Conservation (phyloP, 2,113 vertebrate species). For the Furnarius figulus region DNA sequence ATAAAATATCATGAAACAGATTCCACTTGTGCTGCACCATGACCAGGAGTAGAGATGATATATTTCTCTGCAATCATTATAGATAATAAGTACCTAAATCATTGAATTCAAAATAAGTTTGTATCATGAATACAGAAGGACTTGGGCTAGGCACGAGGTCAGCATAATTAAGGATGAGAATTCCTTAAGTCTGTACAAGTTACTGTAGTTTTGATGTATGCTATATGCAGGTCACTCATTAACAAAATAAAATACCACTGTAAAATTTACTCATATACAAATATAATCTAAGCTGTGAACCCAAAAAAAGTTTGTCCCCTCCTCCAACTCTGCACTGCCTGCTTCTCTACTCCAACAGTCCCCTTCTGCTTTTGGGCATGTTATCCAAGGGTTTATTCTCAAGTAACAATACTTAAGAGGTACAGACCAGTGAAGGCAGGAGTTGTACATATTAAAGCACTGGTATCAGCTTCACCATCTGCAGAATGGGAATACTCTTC, state of each 20-base stretch:
- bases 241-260: not conserved
- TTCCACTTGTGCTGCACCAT: not conserved
- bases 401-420: not conserved
- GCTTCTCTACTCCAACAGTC: not conserved
- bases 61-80: not conserved
- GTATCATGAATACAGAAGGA: not conserved
- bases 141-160: not conserved
- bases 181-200: not conserved
- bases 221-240: not conserved
- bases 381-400: not conserved
- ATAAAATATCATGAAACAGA: not conserved
- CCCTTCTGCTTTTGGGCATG: not conserved
- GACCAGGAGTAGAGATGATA: not conserved
- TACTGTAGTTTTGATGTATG: not conserved
- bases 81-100: not conserved
- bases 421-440: not conserved
- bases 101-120: not conserved
- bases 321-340: not conserved
- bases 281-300: not conserved
- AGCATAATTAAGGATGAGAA: not conserved
- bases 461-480: not conserved
- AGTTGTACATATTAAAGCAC: accelerated
- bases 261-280: not conserved
- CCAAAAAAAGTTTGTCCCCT: not conserved
- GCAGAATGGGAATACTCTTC: not conserved